These are phyloP conservation scores for Hoplias malabaricus DNA, from an alignment of 2,113 vertebrate species.

Conservation along the genomic window DNA sequence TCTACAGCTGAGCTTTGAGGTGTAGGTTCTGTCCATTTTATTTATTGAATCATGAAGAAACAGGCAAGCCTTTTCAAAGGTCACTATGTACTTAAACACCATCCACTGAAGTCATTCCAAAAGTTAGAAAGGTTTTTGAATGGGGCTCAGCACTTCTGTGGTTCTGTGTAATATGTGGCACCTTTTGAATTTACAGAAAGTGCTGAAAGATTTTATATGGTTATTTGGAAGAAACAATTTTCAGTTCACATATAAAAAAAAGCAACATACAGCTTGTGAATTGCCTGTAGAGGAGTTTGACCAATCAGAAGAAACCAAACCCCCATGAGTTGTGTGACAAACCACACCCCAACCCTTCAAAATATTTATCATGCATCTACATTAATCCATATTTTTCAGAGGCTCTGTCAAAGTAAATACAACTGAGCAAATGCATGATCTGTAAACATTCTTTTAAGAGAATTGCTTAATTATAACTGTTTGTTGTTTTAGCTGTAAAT, in stretches of 20 bases:
- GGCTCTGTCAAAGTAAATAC: background rate
- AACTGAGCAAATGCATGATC: background rate
- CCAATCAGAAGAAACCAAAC: no score
- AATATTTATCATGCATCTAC: background rate
- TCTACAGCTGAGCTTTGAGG: background rate
- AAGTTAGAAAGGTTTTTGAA: background rate
- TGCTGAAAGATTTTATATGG: no score
- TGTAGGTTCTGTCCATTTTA: background rate
- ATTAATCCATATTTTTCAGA: background rate
- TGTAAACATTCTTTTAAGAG: background rate
- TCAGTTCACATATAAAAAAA: no score
- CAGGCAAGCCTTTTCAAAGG: background rate
- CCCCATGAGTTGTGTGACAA: no score
- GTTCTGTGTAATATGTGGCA: background rate
- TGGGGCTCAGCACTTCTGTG: background rate
- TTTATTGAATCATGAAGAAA: background rate
- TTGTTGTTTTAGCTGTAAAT: background rate
- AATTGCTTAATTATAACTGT: background rate
- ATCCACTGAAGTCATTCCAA: background rate
- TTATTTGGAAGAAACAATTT: no score
- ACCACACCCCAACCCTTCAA: no score
- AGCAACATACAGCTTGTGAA: no score
- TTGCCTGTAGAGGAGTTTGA: no score
- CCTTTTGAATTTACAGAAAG: no score
- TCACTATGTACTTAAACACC: background rate